phyloP scores from a whole-genome alignment of 2,113 vertebrate genomes.

The Phoxinus phoxinus region DNA sequence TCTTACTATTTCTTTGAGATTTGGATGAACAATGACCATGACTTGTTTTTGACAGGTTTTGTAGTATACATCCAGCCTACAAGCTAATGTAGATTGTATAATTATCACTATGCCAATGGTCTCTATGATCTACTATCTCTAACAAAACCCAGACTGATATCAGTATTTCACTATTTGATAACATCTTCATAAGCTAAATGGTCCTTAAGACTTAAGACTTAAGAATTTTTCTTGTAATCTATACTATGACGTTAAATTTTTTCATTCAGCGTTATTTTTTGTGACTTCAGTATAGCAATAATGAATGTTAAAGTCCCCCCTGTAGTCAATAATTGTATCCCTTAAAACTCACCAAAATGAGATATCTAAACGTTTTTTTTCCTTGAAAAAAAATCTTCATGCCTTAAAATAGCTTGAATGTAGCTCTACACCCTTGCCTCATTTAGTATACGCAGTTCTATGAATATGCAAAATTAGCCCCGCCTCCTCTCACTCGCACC shows the following conservation, averaged over 20 bases:
- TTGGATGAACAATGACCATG: background rate
- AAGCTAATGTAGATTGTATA: background rate
- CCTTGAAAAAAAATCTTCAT: too few relatives aligned
- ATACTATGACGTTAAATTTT: background rate
- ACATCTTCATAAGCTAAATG: background rate
- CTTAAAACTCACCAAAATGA: too few relatives aligned
- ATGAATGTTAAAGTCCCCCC: background rate
- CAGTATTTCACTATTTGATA: background rate
- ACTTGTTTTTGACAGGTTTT: too few relatives aligned
- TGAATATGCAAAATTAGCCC: too few relatives aligned
- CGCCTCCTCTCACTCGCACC: too few relatives aligned
- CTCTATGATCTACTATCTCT: background rate
- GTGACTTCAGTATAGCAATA: background rate
- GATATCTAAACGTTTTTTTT: too few relatives aligned
- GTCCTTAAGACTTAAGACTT: background rate
- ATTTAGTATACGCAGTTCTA: too few relatives aligned
- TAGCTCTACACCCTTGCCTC: too few relatives aligned
- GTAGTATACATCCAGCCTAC: background rate
- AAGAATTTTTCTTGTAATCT: too few relatives aligned
- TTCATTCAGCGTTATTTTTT: background rate
- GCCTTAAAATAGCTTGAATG: too few relatives aligned
- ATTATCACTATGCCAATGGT: too few relatives aligned
- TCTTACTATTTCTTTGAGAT: background rate
- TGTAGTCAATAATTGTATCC: too few relatives aligned
- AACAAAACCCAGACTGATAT: background rate